These are phyloP conservation scores for Nylanderia fulva DNA, from an alignment of 1,140 invertebrate species.

Conservation along the genomic window DNA sequence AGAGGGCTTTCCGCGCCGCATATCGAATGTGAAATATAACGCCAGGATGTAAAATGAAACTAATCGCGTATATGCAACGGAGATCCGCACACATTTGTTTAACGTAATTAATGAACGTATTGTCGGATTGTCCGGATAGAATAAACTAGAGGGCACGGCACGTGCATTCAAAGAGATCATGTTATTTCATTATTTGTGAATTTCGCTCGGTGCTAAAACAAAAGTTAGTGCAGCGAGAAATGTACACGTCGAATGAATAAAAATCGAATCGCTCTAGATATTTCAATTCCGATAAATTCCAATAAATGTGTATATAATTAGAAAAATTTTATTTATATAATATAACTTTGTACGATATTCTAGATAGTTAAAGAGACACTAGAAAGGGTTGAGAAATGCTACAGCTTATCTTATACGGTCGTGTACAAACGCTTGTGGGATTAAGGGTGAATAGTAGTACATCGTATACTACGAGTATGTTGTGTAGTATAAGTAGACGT, in stretches of 20 bases:
- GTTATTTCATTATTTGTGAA: slow-evolving; percentile 69
- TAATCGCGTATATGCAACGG: slow-evolving; percentile 44
- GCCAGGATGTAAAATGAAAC: slow-evolving; percentile 56
- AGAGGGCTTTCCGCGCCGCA: slow-evolving; percentile 1
- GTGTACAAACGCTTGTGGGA: slow-evolving; percentile 35
- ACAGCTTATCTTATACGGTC: slow-evolving; percentile 12
- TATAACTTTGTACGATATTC: not conserved
- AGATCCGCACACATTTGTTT: slow-evolving; percentile 63
- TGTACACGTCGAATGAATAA: slow-evolving; percentile 24
- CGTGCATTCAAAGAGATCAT: slow-evolving; percentile 49
- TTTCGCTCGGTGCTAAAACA: slow-evolving; percentile 36
- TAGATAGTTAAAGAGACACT: not conserved
- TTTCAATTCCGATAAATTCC: slow-evolving; percentile 46
- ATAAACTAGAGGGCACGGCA: slow-evolving; percentile 49
- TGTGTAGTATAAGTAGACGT: slow-evolving; percentile 5
- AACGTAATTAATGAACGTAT: slow-evolving; percentile 68
- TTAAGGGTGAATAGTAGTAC: slow-evolving; percentile 35
- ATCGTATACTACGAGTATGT: not conserved
- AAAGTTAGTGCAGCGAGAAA: not conserved
- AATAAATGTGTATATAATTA: not conserved
- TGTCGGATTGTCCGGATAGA: slow-evolving; percentile 41
- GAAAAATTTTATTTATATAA: not conserved
- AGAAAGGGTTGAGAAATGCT: slow-evolving; percentile 24
- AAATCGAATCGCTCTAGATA: slow-evolving; percentile 46
- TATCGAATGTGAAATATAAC: slow-evolving; percentile 56